A percentile compares a stretch with the other conserved stretches of the same genome.
Evolutionary conservation across 2,797 vertebrate genomes (phyloP).

Genomic region (Coracias cyanogaster): DNA sequence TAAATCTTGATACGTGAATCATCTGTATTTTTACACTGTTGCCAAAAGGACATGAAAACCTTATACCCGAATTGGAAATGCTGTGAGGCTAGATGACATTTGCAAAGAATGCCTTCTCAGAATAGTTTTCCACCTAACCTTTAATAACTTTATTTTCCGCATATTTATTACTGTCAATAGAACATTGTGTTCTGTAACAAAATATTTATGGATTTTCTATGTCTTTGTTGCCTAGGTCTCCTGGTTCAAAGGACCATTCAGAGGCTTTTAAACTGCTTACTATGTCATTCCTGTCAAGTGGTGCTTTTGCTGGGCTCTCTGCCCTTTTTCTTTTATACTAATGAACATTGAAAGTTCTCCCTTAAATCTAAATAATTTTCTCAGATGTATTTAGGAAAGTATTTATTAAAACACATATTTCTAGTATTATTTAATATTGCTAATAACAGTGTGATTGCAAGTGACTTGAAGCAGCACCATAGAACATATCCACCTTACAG

Average conservation of each 20-base stretch:
- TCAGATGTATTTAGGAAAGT: neutral
- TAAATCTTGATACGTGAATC: neutral
- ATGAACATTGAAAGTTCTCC: neutral
- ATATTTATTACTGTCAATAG: conserved; percentile 1
- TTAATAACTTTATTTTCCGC: conserved; percentile 17
- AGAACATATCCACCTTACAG: neutral
- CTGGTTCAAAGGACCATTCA: neutral
- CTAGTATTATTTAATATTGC: neutral
- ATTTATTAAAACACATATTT: neutral
- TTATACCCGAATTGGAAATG: neutral
- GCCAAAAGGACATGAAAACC: neutral
- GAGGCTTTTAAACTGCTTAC: conserved; percentile 6
- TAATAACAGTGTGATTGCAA: neutral
- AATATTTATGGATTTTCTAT: neutral
- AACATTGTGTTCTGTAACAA: neutral
- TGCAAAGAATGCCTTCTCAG: neutral
- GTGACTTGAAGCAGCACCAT: neutral
- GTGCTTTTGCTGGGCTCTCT: neutral
- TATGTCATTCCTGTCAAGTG: neutral
- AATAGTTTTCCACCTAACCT: conserved; percentile 21
- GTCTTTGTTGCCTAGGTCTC: neutral
- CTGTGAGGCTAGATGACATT: neutral
- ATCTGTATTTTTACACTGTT: neutral
- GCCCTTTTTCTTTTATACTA: neutral
- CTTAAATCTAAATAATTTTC: neutral